Evolutionary conservation across 2,113 vertebrate species (phyloP).

Genomic region (Nyctibius bracteatus): DNA sequence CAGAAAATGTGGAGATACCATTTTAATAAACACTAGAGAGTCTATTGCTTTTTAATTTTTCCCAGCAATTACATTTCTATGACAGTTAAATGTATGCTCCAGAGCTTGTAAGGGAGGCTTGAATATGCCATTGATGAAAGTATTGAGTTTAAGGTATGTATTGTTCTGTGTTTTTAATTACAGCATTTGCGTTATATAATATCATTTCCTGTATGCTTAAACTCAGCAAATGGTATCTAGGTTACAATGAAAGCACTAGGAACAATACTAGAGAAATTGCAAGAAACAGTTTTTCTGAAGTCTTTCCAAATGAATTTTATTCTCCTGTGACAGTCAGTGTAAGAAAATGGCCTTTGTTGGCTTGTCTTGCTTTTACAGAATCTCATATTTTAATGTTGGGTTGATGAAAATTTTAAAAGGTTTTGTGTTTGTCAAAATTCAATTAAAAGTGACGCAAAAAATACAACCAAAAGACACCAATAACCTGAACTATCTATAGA

Average conservation of each 20-base stretch:
- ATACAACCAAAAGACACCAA: neutral
- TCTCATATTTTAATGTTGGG: neutral
- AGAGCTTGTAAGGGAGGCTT: neutral
- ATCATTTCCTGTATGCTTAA: neutral
- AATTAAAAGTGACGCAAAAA: neutral
- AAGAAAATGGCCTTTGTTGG: neutral
- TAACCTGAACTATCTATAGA: neutral
- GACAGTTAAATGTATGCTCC: neutral
- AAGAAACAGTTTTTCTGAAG: neutral
- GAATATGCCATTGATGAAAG: neutral
- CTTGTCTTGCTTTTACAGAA: neutral
- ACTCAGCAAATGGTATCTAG: neutral
- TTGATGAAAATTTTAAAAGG: constrained; percentile 1
- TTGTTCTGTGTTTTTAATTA: neutral
- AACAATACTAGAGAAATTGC: neutral
- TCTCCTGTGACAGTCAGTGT: neutral
- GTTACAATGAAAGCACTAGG: neutral
- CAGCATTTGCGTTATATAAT: neutral
- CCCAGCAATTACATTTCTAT: neutral
- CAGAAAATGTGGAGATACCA: neutral
- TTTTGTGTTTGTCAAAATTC: neutral
- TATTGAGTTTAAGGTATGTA: neutral
- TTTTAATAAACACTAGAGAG: neutral
- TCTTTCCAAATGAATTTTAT: neutral
- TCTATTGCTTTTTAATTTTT: neutral